Evolutionary conservation across 2,888 invertebrate genomes (phyloP), one percentile per base, ranked within the genome.

Genomic region (Sarcophaga caerulescens): DNA sequence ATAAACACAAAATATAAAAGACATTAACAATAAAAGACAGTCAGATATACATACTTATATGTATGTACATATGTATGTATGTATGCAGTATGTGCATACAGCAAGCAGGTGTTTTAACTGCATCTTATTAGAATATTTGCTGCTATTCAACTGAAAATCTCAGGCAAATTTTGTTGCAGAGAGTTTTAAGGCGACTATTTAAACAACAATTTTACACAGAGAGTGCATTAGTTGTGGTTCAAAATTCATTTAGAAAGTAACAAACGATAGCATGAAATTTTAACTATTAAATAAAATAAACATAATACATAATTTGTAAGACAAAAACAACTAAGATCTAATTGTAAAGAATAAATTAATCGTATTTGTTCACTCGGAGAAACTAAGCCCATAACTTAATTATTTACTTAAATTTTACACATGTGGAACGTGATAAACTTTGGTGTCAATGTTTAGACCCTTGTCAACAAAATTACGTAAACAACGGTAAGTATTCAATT

Each of bases 401-500:
- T 52, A 47, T 68, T 23, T 19, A 8, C 45, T 75, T 44, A 21
- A 79, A 68, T 81, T 86, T 17, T 63, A 81, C 86, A 75, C 66
- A 86, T 81, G 86, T 68, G 70, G 74, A 81, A 81, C 65, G 66
- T 70, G 8, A 71, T 21, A 84, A 86, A 65, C 88, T 89, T 91
- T 90, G 91, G 93, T 93, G 93, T 93, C 93, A 93, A 93, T 93
- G 93, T 91, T 90, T 88, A 90, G 88, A 89, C 90, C 89, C 90
- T 90, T 89, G 88, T 88, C 89, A 82, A 89, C 89, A 81, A 92
- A 92, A 82, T 81, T 83, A 82, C 87, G 88, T 75, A 90, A 90
- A 87, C 88, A 90, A 84, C 90, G 89, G 90, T 91, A 69, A 89
- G 88, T 83, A 19, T 1, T 44, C 44, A 21, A 35, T 12, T 19